Evolutionary conservation across 1,140 invertebrate species (phyloP).

Genomic region (Lepidurus arcticus): DNA sequence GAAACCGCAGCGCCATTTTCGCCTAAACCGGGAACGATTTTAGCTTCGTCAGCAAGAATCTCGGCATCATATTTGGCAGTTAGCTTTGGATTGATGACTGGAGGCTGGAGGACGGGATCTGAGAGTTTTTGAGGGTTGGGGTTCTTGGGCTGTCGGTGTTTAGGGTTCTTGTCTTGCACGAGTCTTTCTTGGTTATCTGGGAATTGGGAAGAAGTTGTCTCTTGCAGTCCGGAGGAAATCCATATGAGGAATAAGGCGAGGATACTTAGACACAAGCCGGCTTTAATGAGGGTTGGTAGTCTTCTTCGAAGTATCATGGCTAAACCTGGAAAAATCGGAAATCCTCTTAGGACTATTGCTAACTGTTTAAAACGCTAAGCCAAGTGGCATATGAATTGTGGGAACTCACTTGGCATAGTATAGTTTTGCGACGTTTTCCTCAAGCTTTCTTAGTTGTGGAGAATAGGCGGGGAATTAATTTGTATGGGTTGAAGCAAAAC

Average conservation of each 20-base stretch:
- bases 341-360: too few relatives aligned
- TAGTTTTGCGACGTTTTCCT: not conserved
- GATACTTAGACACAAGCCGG: not conserved
- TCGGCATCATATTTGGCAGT: conserved; percentile 42
- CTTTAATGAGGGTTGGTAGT: not conserved
- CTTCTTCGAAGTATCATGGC: conserved; percentile 14
- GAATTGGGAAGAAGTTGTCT: not conserved
- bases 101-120: not conserved
- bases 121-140: not conserved
- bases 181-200: not conserved
- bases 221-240: not conserved
- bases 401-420: not conserved
- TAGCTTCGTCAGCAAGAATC: conserved; percentile 46
- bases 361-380: not conserved
- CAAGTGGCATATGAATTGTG: not conserved
- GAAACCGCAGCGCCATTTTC: conserved; percentile 61
- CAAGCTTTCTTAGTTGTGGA: not conserved
- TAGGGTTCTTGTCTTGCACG: not conserved
- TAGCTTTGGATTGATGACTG: not conserved
- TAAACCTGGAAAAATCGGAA: not conserved
- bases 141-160: not conserved
- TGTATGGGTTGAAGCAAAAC: not conserved
- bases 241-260: not conserved
- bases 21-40: conserved; percentile 57
- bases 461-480: not conserved